phyloP scores from a whole-genome alignment of 2,113 vertebrate genomes.

The Mastomys coucha region DNA sequence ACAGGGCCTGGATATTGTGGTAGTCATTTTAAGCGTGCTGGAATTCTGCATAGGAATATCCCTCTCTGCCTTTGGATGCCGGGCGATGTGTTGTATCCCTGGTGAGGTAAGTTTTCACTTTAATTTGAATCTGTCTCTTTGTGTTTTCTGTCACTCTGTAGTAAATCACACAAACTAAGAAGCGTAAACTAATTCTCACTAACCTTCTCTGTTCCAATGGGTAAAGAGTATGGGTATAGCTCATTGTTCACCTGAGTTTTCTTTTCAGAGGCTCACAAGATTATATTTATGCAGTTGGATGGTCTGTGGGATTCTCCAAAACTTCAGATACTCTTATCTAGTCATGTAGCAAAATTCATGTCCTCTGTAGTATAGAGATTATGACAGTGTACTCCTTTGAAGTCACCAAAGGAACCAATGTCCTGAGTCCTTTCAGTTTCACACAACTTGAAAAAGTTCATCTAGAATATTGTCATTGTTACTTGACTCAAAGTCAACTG shows the following conservation, averaged over 20 bases:
- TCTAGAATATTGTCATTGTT: neutral
- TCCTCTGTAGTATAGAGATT: neutral
- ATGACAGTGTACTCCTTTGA: neutral
- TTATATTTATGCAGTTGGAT: too few relatives aligned
- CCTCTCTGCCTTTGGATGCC: conserved; percentile 66
- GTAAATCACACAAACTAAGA: neutral
- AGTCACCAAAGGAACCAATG: neutral
- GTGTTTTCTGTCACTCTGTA: neutral
- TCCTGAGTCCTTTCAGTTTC: neutral
- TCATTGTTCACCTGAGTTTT: neutral
- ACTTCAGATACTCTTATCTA: neutral
- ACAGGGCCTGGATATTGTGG: conserved; percentile 1
- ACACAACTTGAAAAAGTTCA: neutral
- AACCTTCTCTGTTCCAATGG: neutral
- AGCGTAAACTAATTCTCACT: neutral
- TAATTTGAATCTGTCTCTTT: neutral
- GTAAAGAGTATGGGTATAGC: neutral
- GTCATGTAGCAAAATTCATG: neutral
- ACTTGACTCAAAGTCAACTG: neutral
- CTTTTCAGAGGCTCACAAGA: neutral
- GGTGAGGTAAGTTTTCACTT: conserved; percentile 40
- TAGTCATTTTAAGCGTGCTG: conserved; percentile 39
- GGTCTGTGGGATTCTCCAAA: neutral
- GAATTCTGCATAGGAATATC: conserved; percentile 59
- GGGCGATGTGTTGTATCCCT: conserved; percentile 12